These are phyloP conservation scores for Halichoeres trimaculatus DNA, from an alignment of 2,113 vertebrate genomes.

Conservation along the genomic window DNA sequence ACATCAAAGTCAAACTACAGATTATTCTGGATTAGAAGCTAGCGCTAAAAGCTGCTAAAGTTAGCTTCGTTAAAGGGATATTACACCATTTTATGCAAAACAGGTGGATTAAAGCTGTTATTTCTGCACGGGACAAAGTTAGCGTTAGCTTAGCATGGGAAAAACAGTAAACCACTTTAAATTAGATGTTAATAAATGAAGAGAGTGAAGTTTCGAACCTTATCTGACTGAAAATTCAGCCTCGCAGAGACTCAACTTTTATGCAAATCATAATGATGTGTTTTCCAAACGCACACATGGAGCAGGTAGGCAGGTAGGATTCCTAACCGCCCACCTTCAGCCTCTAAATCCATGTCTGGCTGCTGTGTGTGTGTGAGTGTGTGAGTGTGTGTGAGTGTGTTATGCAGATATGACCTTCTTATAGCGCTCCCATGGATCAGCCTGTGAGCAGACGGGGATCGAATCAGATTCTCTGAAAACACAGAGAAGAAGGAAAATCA, in stretches of 20 bases:
- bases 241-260: not conserved
- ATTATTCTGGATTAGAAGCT: slow-evolving; percentile 29
- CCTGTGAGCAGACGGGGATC: slow-evolving; percentile 64
- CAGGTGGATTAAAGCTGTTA: too few relatives aligned
- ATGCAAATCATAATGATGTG: slow-evolving; percentile 43
- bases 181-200: too few relatives aligned
- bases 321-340: slow-evolving; percentile 70
- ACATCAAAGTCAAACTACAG: slow-evolving; percentile 63
- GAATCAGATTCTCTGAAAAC: slow-evolving; percentile 50
- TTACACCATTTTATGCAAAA: too few relatives aligned
- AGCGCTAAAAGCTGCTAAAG: not conserved
- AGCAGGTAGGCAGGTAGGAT: slow-evolving; percentile 72
- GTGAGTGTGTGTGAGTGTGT: slow-evolving; percentile 4
- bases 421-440: slow-evolving; percentile 48
- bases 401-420: slow-evolving; percentile 69
- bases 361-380: slow-evolving; percentile 16
- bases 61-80: not conserved
- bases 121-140: too few relatives aligned
- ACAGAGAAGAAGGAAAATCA: slow-evolving; percentile 29
- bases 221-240: too few relatives aligned
- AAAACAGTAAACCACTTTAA: too few relatives aligned
- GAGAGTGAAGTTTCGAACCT: too few relatives aligned
- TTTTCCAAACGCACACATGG: slow-evolving; percentile 64
- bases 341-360: slow-evolving; percentile 63
- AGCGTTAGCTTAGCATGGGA: too few relatives aligned